Evolutionary conservation across 2,888 invertebrate genomes (phyloP).

Genomic region (Cremastinae sp.): DNA sequence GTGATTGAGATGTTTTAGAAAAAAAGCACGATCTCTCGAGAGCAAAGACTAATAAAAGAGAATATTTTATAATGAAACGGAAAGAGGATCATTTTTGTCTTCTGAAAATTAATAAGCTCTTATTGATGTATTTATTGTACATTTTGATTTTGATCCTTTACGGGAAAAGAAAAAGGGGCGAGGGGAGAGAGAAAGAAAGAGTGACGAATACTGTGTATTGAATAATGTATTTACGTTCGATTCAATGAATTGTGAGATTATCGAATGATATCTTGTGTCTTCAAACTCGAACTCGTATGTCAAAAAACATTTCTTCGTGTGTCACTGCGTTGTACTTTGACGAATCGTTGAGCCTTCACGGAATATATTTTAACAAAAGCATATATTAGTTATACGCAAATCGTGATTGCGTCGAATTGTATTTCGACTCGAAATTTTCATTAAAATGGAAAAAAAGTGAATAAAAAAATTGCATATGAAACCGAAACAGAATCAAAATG

Average conservation of each 20-base stretch:
- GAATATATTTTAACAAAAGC: conserved; percentile 8
- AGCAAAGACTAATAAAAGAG: conserved; percentile 51
- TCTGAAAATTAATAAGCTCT: neutral
- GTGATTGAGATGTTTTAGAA: neutral
- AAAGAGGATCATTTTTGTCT: conserved; percentile 51
- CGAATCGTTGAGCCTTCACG: conserved; percentile 25
- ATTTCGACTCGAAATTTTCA: conserved; percentile 29
- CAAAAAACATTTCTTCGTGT: neutral
- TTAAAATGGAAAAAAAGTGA: conserved; percentile 12
- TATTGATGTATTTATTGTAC: neutral
- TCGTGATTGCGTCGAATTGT: conserved; percentile 8
- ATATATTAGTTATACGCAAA: neutral
- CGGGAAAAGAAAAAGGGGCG: conserved; percentile 48
- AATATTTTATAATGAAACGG: conserved; percentile 70
- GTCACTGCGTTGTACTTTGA: conserved; percentile 4
- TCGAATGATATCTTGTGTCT: conserved; percentile 23
- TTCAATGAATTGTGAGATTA: conserved; percentile 23
- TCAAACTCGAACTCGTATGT: neutral
- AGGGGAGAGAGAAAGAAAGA: conserved; percentile 62
- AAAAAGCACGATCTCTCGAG: neutral
- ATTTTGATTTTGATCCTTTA: conserved; percentile 36
- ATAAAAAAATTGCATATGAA: no score
- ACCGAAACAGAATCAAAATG: conserved; percentile 53
- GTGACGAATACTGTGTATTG: conserved; percentile 44
- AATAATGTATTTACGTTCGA: conserved; percentile 26